phyloP scores from a whole-genome alignment of 2,888 invertebrate genomes.

The Ypsolopha scabrella region DNA sequence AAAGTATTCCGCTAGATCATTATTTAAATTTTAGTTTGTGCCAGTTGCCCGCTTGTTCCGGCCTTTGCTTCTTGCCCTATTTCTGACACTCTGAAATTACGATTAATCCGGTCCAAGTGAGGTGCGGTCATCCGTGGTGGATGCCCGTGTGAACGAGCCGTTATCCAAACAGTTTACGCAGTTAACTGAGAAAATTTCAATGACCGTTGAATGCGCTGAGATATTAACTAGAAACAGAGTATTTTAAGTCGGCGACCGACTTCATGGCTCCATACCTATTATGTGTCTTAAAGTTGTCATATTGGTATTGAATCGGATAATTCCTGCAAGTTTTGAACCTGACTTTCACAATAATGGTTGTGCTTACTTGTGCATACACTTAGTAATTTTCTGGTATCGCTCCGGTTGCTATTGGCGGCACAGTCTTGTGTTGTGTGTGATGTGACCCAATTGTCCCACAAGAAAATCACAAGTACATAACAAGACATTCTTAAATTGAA shows the following conservation, averaged over 20 bases:
- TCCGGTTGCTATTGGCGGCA: conserved; percentile 7
- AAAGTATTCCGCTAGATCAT: conserved; percentile 63
- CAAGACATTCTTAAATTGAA: too few relatives aligned
- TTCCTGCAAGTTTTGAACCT: neutral
- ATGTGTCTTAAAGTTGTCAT: too few relatives aligned
- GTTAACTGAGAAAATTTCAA: conserved; percentile 22
- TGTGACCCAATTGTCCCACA: neutral
- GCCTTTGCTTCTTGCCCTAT: conserved; percentile 61
- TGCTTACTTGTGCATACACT: neutral
- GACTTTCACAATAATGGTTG: neutral
- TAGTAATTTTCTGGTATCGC: conserved; percentile 3
- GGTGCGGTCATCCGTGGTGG: conserved; percentile 59
- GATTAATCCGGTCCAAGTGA: conserved; percentile 61
- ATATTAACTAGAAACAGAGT: neutral
- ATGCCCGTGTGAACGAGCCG: conserved; percentile 64
- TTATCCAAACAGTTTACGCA: conserved; percentile 49
- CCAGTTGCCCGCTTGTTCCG: conserved; percentile 67
- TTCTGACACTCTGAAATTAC: conserved; percentile 59
- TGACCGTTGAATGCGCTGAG: neutral
- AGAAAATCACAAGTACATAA: neutral
- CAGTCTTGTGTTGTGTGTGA: neutral
- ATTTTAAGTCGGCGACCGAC: too few relatives aligned
- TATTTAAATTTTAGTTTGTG: conserved; percentile 66
- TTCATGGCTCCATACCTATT: too few relatives aligned
- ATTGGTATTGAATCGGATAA: too few relatives aligned